Evolutionary conservation across 2,888 invertebrate genomes (phyloP).

Genomic region (Eulithis testata): DNA sequence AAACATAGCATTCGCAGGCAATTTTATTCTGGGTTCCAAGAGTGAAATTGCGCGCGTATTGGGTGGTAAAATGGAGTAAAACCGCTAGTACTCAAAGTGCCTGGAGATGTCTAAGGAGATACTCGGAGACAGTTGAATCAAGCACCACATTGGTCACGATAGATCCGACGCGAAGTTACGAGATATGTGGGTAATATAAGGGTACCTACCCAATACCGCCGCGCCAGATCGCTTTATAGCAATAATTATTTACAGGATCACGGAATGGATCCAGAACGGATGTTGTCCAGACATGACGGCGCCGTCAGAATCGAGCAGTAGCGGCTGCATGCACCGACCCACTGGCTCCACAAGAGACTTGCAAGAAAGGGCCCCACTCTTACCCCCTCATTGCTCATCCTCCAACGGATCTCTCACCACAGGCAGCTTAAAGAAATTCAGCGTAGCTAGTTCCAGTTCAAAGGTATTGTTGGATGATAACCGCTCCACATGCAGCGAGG

Average conservation of each 20-base stretch:
- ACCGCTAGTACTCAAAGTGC: too few species aligned
- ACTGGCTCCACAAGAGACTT: conserved; percentile 65
- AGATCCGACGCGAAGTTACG: too few species aligned
- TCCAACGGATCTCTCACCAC: conserved; percentile 77
- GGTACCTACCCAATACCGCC: too few species aligned
- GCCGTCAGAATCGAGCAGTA: conserved; percentile 65
- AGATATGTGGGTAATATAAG: too few species aligned
- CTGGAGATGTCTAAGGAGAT: too few species aligned
- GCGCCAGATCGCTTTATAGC: neutral
- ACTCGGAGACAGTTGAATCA: too few species aligned
- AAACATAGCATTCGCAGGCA: too few species aligned
- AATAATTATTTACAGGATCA: conserved; percentile 49
- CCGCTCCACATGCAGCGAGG: conserved; percentile 75
- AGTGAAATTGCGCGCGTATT: too few species aligned
- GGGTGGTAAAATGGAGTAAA: too few species aligned
- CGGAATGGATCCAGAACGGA: conserved; percentile 75
- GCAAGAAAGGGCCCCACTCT: conserved; percentile 73
- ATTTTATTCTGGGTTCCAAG: too few species aligned
- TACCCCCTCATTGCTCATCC: conserved; percentile 76
- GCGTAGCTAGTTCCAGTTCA: conserved; percentile 60
- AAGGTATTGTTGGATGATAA: conserved; percentile 66
- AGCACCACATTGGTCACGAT: too few species aligned
- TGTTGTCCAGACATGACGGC: conserved; percentile 68
- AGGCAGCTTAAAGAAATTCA: conserved; percentile 74
- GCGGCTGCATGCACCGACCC: conserved; percentile 62